Conservation (phyloP, 2,113 vertebrate genomes). For the Psilopsiagon aurifrons region DNA sequence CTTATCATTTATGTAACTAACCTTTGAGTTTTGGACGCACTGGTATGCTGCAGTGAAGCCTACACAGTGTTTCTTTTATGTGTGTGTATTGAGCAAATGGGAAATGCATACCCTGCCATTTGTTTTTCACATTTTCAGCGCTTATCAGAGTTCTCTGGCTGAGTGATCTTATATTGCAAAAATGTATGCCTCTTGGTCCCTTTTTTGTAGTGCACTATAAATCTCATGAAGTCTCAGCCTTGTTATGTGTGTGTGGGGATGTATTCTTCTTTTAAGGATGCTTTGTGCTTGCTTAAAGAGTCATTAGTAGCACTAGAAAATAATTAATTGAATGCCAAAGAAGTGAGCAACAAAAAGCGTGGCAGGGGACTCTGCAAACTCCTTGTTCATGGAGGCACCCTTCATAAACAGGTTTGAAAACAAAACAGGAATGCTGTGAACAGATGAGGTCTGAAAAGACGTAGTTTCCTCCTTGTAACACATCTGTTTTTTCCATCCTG, state of each 20-base stretch:
- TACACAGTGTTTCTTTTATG: conserved; percentile 71
- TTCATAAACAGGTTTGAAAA: not conserved
- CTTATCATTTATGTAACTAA: conserved; percentile 68
- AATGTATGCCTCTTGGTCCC: conserved; percentile 48
- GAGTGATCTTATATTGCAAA: conserved; percentile 50
- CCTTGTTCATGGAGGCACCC: not conserved
- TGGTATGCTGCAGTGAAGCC: conserved; percentile 58
- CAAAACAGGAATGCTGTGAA: not conserved
- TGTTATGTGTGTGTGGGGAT: not conserved
- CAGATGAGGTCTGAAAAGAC: not conserved
- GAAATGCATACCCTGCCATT: conserved; percentile 62
- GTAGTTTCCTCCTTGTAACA: not conserved
- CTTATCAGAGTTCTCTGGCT: conserved; percentile 50
- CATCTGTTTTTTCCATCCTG: conserved; percentile 23
- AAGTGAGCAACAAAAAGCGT: not conserved
- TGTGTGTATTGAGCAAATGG: conserved; percentile 61
- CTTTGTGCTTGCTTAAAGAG: conserved; percentile 15
- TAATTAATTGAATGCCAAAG: not conserved
- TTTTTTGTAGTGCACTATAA: conserved; percentile 16
- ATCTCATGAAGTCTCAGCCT: conserved; percentile 24
- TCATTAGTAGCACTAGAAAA: not conserved
- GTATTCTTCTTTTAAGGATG: conserved; percentile 28
- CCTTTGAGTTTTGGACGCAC: conserved; percentile 67
- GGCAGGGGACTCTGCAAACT: not conserved
- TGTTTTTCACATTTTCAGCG: conserved; percentile 63